Evolutionary conservation across 2,113 vertebrate species (phyloP).

Genomic region (Gasterosteus nipponicus): DNA sequence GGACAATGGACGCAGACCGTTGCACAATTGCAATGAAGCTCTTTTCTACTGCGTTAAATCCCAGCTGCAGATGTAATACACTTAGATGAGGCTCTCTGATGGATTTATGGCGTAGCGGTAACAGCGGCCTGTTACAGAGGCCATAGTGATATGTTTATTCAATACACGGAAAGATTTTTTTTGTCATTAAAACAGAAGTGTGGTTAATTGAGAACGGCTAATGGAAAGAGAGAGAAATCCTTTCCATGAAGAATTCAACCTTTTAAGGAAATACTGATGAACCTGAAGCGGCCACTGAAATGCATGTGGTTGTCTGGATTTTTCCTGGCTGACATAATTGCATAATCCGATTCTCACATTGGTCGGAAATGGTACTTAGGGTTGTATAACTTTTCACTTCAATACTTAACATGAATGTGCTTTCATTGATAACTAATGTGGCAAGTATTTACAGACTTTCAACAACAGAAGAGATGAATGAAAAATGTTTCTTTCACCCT

Average conservation of each 20-base stretch:
- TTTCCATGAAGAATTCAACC: constrained; percentile 62
- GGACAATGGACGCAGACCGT: background rate
- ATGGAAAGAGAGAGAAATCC: constrained; percentile 55
- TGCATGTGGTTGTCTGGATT: constrained; percentile 42
- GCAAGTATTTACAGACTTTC: background rate
- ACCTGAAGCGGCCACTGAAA: constrained; percentile 54
- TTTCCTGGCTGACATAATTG: constrained; percentile 30
- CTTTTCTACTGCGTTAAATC: constrained; percentile 7
- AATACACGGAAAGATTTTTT: constrained; percentile 35
- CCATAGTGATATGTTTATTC: constrained; percentile 47
- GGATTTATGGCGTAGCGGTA: constrained; percentile 1
- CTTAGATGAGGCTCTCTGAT: constrained; percentile 19
- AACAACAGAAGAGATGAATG: background rate
- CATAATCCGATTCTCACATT: background rate
- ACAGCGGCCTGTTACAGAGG: constrained; percentile 14
- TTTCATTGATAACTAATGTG: background rate
- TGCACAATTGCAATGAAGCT: background rate
- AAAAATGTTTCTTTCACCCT: background rate
- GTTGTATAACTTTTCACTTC: background rate
- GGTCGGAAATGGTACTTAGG: background rate
- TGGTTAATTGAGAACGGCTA: constrained; percentile 39
- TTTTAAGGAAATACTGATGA: constrained; percentile 66
- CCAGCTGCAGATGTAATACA: background rate
- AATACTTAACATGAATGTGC: background rate
- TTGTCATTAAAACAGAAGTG: constrained; percentile 39